Base-by-base conservation (phyloP, 2,888 invertebrate genomes). In the Drosophila neotestacea region DNA sequence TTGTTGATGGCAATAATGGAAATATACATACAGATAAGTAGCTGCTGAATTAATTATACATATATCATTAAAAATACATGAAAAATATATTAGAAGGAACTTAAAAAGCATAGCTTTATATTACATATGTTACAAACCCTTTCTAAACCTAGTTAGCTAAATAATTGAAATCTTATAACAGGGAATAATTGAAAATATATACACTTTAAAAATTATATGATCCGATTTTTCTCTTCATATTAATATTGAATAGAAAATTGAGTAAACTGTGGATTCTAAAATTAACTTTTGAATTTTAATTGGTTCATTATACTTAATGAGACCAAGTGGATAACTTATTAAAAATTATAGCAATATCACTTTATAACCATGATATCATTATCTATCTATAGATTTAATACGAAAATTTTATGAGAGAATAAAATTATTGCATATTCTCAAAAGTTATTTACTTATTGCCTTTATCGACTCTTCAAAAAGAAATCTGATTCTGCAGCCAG, bases 1-100 rank as follows among this genome's bases (percentile, higher is more conserved):
- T 52, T 61, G 55, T 71, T 32, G 47, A 48, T 56, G 60, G 11
- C 50, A 16, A 36, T 16, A 56, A 65, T 71, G 72, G 30, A 44
- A 10, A 6, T 30, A 54, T 46, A 22, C 11, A 41, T 41, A 7
- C 9, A 11, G 4, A 42, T 36, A 39, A 42, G 13, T 47, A 56
- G 65, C 55, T 48, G 77, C 62, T 54, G 68, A 51, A 44, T 16
- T 27, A 62, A 62, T 11, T 9, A 55, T 16, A 55, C 16, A 39
- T 48, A 48, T n/a, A 58, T 27, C 7, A 27, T 44, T 34, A 44
- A 10, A 41, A 46, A 46, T 32, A 13, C 11, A 50, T 13, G 36
- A 4, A 51, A 13, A n/a, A 63, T 11, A 52, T 28, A 36, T 52
- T 13, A 22, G n/a, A 44, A 7, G 38, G 13, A 51, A 73, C 38